These are phyloP conservation scores for Helicoverpa assulta DNA, from an alignment of 2,888 invertebrate species.

Conservation along the genomic window DNA sequence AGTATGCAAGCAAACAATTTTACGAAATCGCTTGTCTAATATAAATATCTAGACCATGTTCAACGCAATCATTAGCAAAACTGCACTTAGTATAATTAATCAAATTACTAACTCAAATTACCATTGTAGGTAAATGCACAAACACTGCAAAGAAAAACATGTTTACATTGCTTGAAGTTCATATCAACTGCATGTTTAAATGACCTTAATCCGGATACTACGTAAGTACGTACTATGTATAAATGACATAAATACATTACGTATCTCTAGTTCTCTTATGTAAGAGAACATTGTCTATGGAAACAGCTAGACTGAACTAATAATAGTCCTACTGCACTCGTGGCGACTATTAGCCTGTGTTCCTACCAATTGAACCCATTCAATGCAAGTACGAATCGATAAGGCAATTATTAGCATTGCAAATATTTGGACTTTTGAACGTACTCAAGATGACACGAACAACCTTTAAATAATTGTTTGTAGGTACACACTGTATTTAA, in stretches of 20 bases:
- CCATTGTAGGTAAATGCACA: background rate
- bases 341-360: conserved; percentile 21
- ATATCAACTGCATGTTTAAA: conserved; percentile 29
- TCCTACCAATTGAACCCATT: conserved; percentile 57
- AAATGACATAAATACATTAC: conserved; percentile 21
- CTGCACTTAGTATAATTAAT: conserved; percentile 11
- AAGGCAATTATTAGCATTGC: conserved; percentile 39
- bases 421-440: conserved; percentile 43
- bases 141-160: conserved; percentile 33
- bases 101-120: conserved; percentile 14
- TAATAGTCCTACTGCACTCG: conserved; percentile 11
- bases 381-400: conserved; percentile 57
- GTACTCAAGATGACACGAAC: background rate
- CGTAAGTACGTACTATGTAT: background rate
- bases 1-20: conserved; percentile 12
- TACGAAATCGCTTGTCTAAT: conserved; percentile 13
- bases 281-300: conserved; percentile 28
- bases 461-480: background rate
- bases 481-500: background rate
- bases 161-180: conserved; percentile 16
- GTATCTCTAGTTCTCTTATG: conserved; percentile 10
- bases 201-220: conserved; percentile 26
- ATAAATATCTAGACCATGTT: conserved; percentile 11
- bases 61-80: conserved; percentile 30
- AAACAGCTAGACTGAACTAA: conserved; percentile 18